Evolutionary conservation across 2,797 vertebrate genomes (phyloP).

Genomic region (Catamblyrhynchus diadema): DNA sequence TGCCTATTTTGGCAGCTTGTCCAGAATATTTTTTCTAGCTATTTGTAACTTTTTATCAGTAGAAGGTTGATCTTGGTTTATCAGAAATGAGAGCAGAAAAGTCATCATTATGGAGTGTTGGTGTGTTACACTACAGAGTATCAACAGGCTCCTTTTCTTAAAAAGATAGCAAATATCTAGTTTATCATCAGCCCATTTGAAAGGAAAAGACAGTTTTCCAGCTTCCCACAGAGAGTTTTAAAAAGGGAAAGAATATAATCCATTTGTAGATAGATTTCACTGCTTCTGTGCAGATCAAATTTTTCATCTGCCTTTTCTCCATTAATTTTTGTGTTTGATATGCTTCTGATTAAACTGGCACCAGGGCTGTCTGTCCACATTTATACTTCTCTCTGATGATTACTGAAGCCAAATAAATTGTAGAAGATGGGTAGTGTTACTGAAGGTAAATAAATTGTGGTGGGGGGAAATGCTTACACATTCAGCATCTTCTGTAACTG

Average conservation of each 20-base stretch:
- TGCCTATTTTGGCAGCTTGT: neutral
- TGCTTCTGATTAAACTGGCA: neutral
- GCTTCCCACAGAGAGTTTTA: neutral
- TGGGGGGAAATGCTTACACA: rapidly evolving
- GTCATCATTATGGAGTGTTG: neutral
- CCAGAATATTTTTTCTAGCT: neutral
- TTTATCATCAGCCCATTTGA: neutral
- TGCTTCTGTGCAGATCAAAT: neutral
- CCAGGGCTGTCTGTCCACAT: neutral
- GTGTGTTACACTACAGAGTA: neutral
- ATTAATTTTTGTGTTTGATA: neutral
- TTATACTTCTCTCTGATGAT: neutral
- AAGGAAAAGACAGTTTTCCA: neutral
- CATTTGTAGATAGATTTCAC: neutral
- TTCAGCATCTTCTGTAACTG: neutral
- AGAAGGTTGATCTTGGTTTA: neutral
- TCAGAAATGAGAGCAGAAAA: neutral
- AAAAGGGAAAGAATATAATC: neutral
- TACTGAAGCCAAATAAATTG: neutral
- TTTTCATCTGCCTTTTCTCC: neutral
- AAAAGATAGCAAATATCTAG: neutral
- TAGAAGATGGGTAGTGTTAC: neutral
- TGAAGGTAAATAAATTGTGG: neutral
- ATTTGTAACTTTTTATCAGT: neutral
- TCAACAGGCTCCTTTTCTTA: neutral